Evolutionary conservation across 2,113 vertebrate species (phyloP), one percentile per base, ranked within the genome.

Genomic region (Apeltes quadracus): DNA sequence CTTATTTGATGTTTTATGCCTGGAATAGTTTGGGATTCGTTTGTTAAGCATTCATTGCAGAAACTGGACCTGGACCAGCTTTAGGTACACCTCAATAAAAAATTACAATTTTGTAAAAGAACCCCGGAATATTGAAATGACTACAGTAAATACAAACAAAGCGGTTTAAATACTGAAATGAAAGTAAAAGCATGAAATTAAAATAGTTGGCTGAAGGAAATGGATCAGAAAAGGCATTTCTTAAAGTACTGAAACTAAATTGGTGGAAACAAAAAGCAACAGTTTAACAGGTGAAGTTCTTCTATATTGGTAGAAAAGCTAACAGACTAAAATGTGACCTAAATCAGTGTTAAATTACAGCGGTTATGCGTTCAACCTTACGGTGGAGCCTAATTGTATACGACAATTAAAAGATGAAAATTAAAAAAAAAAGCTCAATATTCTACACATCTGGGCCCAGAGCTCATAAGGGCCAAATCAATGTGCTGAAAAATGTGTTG

Each of bases 1-100:
- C 34, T 1, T 68, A 14, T 67, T 14, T 9, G 20, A 5, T 29
- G 6, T 41, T 54, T 25, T n/a, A 32, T n/a, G 18, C 7, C n/a
- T 4, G 12, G 5, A 48, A 48, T 34, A 29, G 3, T 12, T 29
- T n/a, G 7, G n/a, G n/a, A n/a, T n/a, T n/a, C n/a, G n/a, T n/a
- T n/a, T n/a, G n/a, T n/a, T n/a, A n/a, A n/a, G n/a, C n/a, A n/a
- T n/a, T 36, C 48, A 67, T 59, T 65, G 48, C 7, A 55, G n/a
- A 20, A 18, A 67, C 41, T 65, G 44, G 16, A 65, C 51, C 56
- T 69, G 43, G 66, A 41, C 39, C 12, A 41, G n/a, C n/a, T n/a
- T n/a, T n/a, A n/a, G n/a, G n/a, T n/a, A n/a, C n/a, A n/a, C n/a
- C n/a, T n/a, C n/a, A n/a, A n/a, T n/a, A n/a, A n/a, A n/a, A n/a